Evolutionary conservation across 2,113 vertebrate genomes (phyloP), one percentile per base, ranked within the genome.

Genomic region (Noturus placidus): DNA sequence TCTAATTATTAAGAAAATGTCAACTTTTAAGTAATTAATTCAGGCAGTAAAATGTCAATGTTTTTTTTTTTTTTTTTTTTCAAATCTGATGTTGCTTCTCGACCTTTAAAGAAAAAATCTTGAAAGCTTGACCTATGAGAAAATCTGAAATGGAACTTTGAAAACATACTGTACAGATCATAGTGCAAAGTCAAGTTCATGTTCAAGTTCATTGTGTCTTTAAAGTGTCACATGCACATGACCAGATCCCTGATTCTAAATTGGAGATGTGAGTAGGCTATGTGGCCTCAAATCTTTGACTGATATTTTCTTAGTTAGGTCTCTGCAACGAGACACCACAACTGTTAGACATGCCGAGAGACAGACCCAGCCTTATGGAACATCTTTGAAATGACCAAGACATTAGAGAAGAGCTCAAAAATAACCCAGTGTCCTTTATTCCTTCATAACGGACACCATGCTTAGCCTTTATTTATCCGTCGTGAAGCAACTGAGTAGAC

Each of bases 181-280:
- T 10, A 38, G 35, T 59, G 56, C 57, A 82, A 61, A 35, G 33
- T 82, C 79, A 82, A 61, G 22, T 61, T 17, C 4, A 84, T 57
- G 22, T 56, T 84, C 17, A 84, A 70, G 46, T 50, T 85, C 22
- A 61, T 57, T 38, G 35, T 84, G 82, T 81, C 82, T 59, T 88
- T 88, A 69, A 69, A 20, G 17, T 52, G 59, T 63, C 69, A 33
- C 57, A 35, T 65, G 86, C 59, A 59, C 10, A 82, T 61, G 17
- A 10, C 19, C 25, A 59, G 54, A 74, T 30, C 91, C 92, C 90
- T 93, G 92, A 86, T 94, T 93, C 95, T 95, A 95, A 95, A 95
- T 95, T 94, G 94, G 93, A 93, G 79, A 95, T 94, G 94, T 94
- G 92, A 93, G 82, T 69, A 87, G 91, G 78, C 67, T 76, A 50